Base-by-base conservation (phyloP, 1,140 invertebrate species). In the Drosophila sechellia region DNA sequence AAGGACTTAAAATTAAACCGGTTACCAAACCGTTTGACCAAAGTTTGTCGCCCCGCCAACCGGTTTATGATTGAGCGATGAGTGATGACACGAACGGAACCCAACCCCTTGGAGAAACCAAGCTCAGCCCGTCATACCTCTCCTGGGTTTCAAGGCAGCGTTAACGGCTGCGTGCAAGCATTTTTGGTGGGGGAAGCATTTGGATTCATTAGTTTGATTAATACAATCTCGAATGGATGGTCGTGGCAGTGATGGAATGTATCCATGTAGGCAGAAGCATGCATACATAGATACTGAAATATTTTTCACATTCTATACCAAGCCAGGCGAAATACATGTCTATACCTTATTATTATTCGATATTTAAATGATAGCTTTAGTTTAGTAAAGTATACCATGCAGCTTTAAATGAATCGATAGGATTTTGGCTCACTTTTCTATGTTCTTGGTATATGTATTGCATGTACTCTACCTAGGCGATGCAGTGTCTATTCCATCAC, bases 61-160 rank as follows among this genome's bases (percentile, higher is more conserved):
- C 50, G 50, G 50, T 53, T 53, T 53, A 53, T 53, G 50, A 53
- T 53, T 37, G 50, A 37, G 31, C 50, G 50, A 53, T 53, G 50
- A 53, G 50, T 37, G 50, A 53, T 60, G 54, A 45, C 27, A 63
- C 54, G 43, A 63, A 64, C 37, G 27, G 37, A 27, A 34, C 46
- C 46, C 61, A 39, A 48, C 22, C 63, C 58, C 61, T 50, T 25
- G 12, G 25, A 12, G 25, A 12, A 65, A 27, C 58, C 31, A 48
- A 20, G 11, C 35, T n/a, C 31, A 31, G 22, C 34, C 45, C 39
- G 17, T 37, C 42, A 17, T 77, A 87, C 84, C 84, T 87, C 77
- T 73, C 72, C 75, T 74, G 53, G 84, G 84, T 65, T 65, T 69
- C 60, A 87, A 60, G 10, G 84, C 84, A 69, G 84, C 84, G 42